Base-by-base conservation (phyloP, 2,888 invertebrate genomes). In the Parnassius apollo region DNA sequence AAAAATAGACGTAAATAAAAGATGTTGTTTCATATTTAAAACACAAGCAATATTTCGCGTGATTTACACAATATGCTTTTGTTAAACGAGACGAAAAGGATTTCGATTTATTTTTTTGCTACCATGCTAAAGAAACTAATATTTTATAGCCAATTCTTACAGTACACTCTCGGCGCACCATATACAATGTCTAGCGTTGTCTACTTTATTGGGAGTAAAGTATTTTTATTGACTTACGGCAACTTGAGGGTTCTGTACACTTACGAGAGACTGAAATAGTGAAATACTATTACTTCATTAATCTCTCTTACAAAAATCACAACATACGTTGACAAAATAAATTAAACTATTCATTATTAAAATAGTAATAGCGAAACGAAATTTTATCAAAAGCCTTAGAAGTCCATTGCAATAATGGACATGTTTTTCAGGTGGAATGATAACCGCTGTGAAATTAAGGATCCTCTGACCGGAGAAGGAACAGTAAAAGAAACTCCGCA, bases 81-180 rank as follows among this genome's bases (percentile, higher is more conserved):
- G 49, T 49, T n/a, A 18, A 55, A 55, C n/a, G 54, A 50, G 54
- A 53, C 22, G 46, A 57, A 35, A 54, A 42, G 45, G 35, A 50
- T 49, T 54, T 53, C 44, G 54, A 58, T 58, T 54, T 58, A 58
- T 62, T 62, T 54, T 50, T 62, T 62, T 22, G 46, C n/a, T 9
- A 25, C 45, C 61, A 61, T 45, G 51, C 51, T 50, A 50, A 44
- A 35, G 52, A 50, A 35, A 57, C 57, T 12, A 56, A 61, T 61
- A 61, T 55, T 55, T 61, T 51, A 61, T 61, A 57, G 42, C 51
- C 45, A 61, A 46, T 61, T 61, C 51, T 52, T 52, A 51, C 51
- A 52, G 45, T 56, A 51, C 45, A 2, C 51, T 46, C 50, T 11
- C 56, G 56, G 56, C 56, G 11, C 42, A 60, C 42, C 42, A 13